Evolutionary conservation across 2,888 invertebrate genomes (phyloP), one percentile per base, ranked within the genome.

Genomic region (Hirtodrosophila histrioides): DNA sequence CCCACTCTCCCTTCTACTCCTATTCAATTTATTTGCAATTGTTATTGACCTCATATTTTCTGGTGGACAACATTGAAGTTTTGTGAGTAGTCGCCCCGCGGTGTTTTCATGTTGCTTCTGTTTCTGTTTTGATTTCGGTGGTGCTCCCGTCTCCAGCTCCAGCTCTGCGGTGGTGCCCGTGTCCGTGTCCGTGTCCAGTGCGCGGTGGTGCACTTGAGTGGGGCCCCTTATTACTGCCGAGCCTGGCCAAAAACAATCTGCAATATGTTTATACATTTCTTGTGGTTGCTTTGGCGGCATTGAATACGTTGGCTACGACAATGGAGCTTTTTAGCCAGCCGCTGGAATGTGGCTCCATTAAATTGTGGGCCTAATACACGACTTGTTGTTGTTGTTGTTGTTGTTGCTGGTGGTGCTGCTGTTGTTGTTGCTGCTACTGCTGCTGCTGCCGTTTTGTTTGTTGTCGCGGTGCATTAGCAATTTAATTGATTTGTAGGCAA

Each of bases 401-500:
- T 24, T 49, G 49, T 10, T 36, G 48, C 37, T 50, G 44, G 10
- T 54, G 46, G 0, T 49, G 49, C 10, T 36, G 48, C 37, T 50
- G 44, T n/a, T 54, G 46, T 1, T 36, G 43, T 3, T 43, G 27
- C n/a, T 44, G 54, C 23, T 58, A 48, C 24, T 54, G 51, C n/a
- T 51, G 54, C 11, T 49, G 40, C 29, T 60, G 49, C 3, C 36
- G 64, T n/a, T 29, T 50, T 63, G 64, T 49, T 65, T 63, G 62
- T 50, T 80, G 72, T 75, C 77, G 78, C 75, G 46, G 67, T 77
- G 72, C 81, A 77, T 78, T 82, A 82, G 75, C 76, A 82, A 74
- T 82, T 82, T 77, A 77, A 77, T 82, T 77, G 83, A 84, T 84
- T 84, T 84, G 84, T 86, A 79, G 83, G 88, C 88, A 76, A 82